phyloP scores from a whole-genome alignment of 35 echinoderm and acorn worm genomes.

The Holothuria glaberrima region DNA sequence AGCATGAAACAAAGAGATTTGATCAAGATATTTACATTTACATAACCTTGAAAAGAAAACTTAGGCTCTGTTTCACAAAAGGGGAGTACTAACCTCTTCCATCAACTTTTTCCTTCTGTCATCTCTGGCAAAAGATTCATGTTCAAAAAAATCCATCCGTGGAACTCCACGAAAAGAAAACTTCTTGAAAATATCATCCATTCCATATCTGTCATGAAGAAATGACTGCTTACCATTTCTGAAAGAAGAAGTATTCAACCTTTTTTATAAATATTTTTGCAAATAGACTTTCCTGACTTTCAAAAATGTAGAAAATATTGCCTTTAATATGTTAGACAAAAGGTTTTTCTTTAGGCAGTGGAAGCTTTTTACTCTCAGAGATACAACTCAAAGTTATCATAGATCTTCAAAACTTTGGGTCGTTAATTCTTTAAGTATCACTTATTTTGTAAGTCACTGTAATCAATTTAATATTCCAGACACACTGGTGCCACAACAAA shows the following conservation, averaged over 20 bases:
- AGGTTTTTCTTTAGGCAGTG: no score
- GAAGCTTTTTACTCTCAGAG: no score
- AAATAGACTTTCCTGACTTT: neutral
- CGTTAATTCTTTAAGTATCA: no score
- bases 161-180: neutral
- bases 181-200: constrained; percentile 33
- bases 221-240: constrained; percentile 28
- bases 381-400: no score
- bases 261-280: neutral
- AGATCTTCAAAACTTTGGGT: no score
- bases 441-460: no score
- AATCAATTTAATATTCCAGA: no score
- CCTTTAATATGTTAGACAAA: neutral
- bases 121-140: constrained; percentile 54
- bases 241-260: constrained; percentile 13
- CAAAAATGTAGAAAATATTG: neutral
- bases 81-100: neutral
- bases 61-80: no score
- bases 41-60: no score
- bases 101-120: constrained; percentile 27
- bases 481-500: no score
- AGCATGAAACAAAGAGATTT: no score
- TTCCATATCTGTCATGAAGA: constrained; percentile 5
- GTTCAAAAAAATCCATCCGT: constrained; percentile 35
- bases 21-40: no score